Conservation (phyloP, 2,113 vertebrate genomes). For the Sander vitreus region DNA sequence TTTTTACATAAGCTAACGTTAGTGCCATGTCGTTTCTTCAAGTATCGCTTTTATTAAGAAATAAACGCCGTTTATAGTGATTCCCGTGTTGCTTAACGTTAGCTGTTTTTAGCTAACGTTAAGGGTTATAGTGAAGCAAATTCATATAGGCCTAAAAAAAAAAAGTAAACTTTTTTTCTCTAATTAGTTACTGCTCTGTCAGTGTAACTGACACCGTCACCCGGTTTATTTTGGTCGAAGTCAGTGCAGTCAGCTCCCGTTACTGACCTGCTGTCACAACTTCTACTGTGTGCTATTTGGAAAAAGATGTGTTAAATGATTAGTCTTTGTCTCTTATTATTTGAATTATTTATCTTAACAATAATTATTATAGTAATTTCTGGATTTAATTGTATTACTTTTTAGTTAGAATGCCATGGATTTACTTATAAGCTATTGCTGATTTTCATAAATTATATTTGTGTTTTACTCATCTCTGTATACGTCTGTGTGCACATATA, state of each 20-base stretch:
- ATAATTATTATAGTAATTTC: neutral
- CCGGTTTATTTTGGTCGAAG: slow-evolving; percentile 21
- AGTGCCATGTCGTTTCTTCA: neutral
- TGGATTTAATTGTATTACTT: neutral
- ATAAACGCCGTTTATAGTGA: neutral
- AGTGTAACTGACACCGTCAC: neutral
- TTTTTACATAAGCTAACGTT: too few relatives aligned
- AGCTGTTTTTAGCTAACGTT: neutral
- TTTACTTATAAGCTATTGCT: neutral
- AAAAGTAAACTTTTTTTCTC: neutral
- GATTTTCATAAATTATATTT: neutral
- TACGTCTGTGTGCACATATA: neutral
- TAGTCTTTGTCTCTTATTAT: neutral
- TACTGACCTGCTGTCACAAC: neutral
- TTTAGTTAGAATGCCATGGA: neutral
- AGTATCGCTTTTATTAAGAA: neutral
- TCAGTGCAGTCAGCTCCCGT: neutral
- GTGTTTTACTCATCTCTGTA: neutral
- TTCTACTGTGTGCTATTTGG: neutral
- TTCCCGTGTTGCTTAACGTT: too few relatives aligned
- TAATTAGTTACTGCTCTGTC: neutral
- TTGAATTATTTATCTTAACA: neutral
- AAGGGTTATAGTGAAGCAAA: neutral
- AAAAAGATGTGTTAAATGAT: too few relatives aligned
- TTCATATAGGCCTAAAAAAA: neutral